A percentile compares a stretch with the other conserved stretches of the same genome.
phyloP scores from a whole-genome alignment of 2,797 vertebrate genomes.

The Takifugu ocellatus region DNA sequence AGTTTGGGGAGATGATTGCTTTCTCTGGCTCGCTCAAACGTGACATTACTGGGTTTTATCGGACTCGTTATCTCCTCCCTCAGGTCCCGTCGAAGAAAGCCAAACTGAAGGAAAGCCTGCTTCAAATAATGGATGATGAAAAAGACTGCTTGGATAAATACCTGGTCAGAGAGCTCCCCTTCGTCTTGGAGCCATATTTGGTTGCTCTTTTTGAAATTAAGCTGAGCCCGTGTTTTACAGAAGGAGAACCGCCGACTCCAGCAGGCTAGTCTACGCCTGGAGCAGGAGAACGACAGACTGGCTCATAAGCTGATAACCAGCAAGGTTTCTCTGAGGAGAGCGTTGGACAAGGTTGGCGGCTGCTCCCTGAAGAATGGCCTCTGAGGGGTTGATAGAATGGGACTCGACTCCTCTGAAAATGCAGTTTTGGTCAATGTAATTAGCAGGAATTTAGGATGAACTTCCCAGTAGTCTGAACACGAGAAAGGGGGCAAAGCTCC shows the following conservation, averaged over 20 bases:
- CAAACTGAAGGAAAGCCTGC: constrained; percentile 50
- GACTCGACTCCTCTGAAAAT: no score
- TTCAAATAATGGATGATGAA: constrained; percentile 49
- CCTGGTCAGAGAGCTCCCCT: constrained; percentile 53
- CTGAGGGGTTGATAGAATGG: no score
- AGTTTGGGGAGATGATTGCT: constrained; percentile 35
- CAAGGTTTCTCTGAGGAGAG: constrained; percentile 87
- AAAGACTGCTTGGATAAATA: constrained; percentile 64
- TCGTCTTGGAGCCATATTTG: not conserved
- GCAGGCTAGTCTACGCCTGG: constrained; percentile 88
- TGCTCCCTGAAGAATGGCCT: no score
- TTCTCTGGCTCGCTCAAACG: constrained; percentile 28
- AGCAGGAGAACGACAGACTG: constrained; percentile 93
- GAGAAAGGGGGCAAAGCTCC: no score
- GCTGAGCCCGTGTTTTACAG: constrained; percentile 56
- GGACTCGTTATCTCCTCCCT: constrained; percentile 6
- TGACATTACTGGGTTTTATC: constrained; percentile 22
- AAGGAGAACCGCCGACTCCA: constrained; percentile 86
- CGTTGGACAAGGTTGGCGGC: constrained; percentile 83
- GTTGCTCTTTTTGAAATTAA: constrained; percentile 3
- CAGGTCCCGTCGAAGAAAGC: constrained; percentile 65
- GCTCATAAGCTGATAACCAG: constrained; percentile 89
- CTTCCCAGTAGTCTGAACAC: no score
- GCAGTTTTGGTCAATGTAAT: no score
- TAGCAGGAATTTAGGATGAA: no score